Evolutionary conservation across 2,113 vertebrate genomes (phyloP), one percentile per base, ranked within the genome.

Genomic region (Apodemus speciosus): DNA sequence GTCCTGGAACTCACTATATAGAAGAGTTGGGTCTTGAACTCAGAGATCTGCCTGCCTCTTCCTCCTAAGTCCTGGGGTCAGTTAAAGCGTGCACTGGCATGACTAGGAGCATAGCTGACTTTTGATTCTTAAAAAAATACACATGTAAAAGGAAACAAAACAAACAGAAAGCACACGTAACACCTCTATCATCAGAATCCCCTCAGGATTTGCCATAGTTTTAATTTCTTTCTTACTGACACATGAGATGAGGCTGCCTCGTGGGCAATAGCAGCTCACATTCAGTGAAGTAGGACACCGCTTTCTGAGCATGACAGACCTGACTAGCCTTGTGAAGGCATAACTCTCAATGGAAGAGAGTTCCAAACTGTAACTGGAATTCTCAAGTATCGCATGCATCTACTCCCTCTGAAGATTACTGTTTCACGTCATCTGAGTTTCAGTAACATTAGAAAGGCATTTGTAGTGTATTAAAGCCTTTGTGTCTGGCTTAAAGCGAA

Each of bases 81-180:
- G 58, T 27, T 56, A 56, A 81, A 81, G 21, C 13, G 27, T 60
- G 53, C 7, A 81, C 21, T 53, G 53, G 30, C 79, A 62, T 30
- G 6, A 62, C 14, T 60, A 58, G 27, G n/a, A 40, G 7, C 79
- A 64, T 1, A 46, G 60, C 3, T 64, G 9, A 73, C 58, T 85
- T 89, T 76, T 87, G 94, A 77, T 56, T 94, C 46, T 94, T 91
- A 73, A 86, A 85, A 85, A 89, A 62, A 77, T 38, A 91, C 35
- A 89, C 27, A 66, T 35, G 51, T 43, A 83, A 62, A 58, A 2
- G 38, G 35, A 80, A 81, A 81, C 23, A 30, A 81, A 81, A 81
- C 38, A 58, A 60, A 38, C 20, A 53, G 56, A 80, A 58, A 40
- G 13, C 35, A 60, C n/a, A 43, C 43, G 56, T 79, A 83, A 92